Evolutionary conservation across 2,113 vertebrate species (phyloP), one percentile per base, ranked within the genome.

Genomic region (Poecilia latipinna): DNA sequence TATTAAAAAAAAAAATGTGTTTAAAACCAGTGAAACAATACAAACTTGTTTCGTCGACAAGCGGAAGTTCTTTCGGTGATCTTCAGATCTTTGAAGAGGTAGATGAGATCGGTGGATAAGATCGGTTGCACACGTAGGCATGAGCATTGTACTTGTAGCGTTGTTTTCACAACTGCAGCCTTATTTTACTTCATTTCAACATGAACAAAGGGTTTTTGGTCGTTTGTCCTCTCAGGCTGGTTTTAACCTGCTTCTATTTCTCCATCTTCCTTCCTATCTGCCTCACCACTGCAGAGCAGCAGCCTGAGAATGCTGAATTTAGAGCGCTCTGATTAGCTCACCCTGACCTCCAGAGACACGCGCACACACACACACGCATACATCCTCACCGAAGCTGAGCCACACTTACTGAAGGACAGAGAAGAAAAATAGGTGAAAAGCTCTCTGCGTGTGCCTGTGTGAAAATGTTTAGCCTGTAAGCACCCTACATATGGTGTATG

Each of bases 311-410:
- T 63, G 80, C 91, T 90, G 90, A 89, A 91, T 93, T 93, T 92
- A 92, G 90, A 85, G 88, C 74, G 62, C 82, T 85, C 86, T 93
- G 88, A 93, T 94, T 92, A 93, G 80, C 86, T 76, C 74, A 68
- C 67, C 61, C 74, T 51, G 57, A 83, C 90, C 86, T 80, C 74
- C 13, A 19, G 82, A 81, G 86, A 84, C 61, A 64, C 39, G 13
- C 32, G 28, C 48, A 44, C 74, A 65, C 60, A 35, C 33, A 35
- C 32, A 33, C 32, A 32, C 32, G 0, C 32, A 5, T 2, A 12
- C 35, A 48, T 1, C 13, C 35, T 70, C 35, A 63, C 61, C 48
- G 35, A 67, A 60, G 57, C 54, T 68, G 17, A 29, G 72, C 68
- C 74, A 35, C 65, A 75, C 82, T 68, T 44, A 61, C 15, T 73